Evolutionary conservation across 2,113 vertebrate species (phyloP).

Genomic region (Gavialis gangeticus): DNA sequence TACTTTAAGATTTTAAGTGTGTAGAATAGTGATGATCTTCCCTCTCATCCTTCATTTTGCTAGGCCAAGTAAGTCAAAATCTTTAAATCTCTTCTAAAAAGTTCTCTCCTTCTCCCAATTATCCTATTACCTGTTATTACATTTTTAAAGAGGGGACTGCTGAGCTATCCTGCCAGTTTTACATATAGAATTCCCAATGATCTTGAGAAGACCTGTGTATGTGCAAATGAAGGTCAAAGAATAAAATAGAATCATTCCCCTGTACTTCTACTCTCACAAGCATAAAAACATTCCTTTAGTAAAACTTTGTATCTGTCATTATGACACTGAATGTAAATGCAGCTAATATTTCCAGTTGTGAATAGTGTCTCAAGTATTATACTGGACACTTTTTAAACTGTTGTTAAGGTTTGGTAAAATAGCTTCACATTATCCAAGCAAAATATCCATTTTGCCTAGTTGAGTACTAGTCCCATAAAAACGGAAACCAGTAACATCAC

Average conservation of each 20-base stretch:
- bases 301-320: neutral
- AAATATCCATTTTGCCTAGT: accelerated
- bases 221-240: accelerated
- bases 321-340: accelerated
- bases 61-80: too few species aligned
- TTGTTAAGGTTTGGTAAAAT: neutral
- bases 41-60: too few species aligned
- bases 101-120: too few species aligned
- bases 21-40: too few species aligned
- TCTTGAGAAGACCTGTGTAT: neutral
- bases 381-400: neutral
- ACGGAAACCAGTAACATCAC: neutral
- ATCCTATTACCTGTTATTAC: too few species aligned
- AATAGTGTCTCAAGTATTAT: neutral
- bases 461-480: neutral
- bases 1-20: too few species aligned
- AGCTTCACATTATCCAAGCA: neutral
- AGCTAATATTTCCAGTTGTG: neutral
- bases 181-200: neutral
- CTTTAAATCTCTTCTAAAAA: too few species aligned
- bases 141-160: neutral
- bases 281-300: neutral
- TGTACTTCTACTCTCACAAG: neutral
- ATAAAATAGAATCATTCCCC: neutral
- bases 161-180: neutral